These are phyloP conservation scores for Melipona bicolor DNA, from an alignment of 2,888 invertebrate genomes.

Conservation along the genomic window DNA sequence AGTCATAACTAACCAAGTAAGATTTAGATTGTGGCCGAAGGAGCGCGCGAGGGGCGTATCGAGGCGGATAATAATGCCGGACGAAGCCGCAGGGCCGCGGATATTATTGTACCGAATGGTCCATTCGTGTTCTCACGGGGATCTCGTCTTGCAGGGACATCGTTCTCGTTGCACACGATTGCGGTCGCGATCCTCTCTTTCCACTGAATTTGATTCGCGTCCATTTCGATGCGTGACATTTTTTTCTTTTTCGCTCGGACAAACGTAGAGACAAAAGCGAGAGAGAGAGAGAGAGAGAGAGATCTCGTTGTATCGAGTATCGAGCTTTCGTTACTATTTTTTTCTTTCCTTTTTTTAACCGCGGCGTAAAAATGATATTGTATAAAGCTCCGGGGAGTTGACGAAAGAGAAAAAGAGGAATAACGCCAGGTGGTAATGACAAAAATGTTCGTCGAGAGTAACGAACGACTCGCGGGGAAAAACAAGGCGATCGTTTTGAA, in stretches of 20 bases:
- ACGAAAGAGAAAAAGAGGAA: background rate
- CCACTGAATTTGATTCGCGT: constrained; percentile 33
- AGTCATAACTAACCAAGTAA: constrained; percentile 68
- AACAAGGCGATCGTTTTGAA: background rate
- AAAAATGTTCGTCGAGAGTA: background rate
- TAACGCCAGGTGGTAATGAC: too few relatives aligned
- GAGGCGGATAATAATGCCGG: constrained; percentile 57
- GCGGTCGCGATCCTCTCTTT: constrained; percentile 33
- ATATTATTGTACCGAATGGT: constrained; percentile 71
- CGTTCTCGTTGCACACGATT: constrained; percentile 40
- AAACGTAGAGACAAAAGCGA: background rate
- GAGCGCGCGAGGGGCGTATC: constrained; percentile 57
- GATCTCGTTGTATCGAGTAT: constrained; percentile 25
- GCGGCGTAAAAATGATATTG: constrained; percentile 9
- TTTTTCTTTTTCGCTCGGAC: constrained; percentile 8
- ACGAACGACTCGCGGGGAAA: background rate
- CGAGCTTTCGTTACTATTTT: constrained; percentile 14
- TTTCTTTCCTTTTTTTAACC: constrained; percentile 3
- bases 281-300: too few relatives aligned
- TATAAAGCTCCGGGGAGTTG: background rate
- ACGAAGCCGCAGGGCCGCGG: constrained; percentile 49
- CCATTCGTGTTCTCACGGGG: constrained; percentile 72
- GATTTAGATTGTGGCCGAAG: constrained; percentile 74
- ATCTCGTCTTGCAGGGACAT: constrained; percentile 61
- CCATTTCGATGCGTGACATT: constrained; percentile 10